Base-by-base conservation (phyloP, 1,140 invertebrate genomes). In the Subanguina moxae region DNA sequence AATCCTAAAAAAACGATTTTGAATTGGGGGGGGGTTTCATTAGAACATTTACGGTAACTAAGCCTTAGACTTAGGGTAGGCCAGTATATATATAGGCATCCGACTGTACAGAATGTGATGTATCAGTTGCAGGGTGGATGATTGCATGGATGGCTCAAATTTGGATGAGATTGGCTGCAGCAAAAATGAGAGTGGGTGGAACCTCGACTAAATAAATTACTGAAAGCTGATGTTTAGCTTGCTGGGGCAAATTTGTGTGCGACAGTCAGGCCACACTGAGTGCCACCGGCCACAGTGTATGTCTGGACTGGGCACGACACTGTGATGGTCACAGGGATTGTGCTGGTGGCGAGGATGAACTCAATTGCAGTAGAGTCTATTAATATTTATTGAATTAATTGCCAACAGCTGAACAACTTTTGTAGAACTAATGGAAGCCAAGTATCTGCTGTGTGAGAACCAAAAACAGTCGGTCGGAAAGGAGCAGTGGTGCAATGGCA, bases 241-340 rank as follows among this genome's bases (percentile, higher is more conserved):
- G 71, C 43, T 74, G 71, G 71, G 71, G 71, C 5, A 72, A 72
- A 61, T 72, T 72, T 48, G 71, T 73, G 13, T 72, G 71, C 32
- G 71, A 72, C 56, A 65, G 62, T 58, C 52, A 61, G 11, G 52
- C 38, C 17, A 65, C 71, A 9, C 23, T 73, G 8, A 15, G 17
- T 15, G 30, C 21, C 19, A 30, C 45, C 1, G 71, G 71, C n/a
- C 71, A 72, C 23, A 42, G 43, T 19, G 52, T 42, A 19, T 72
- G 71, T 48, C 57, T 72, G 42, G 71, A 73, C 32, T 42, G 25
- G 7, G 62, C 21, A 43, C 30, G 61, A 1, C 43, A 61, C 59
- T 72, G 71, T 32, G 71, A 72, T 52, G 63, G 71, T 27, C n/a
- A 21, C 9, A 57, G 43, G 19, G 64, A 72, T 30, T 72, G 71